A percentile compares a stretch with the other conserved stretches of the same genome.
These are phyloP conservation scores for Tupaia chinensis DNA, from an alignment of 2,113 vertebrate species.

Conservation along the genomic window DNA sequence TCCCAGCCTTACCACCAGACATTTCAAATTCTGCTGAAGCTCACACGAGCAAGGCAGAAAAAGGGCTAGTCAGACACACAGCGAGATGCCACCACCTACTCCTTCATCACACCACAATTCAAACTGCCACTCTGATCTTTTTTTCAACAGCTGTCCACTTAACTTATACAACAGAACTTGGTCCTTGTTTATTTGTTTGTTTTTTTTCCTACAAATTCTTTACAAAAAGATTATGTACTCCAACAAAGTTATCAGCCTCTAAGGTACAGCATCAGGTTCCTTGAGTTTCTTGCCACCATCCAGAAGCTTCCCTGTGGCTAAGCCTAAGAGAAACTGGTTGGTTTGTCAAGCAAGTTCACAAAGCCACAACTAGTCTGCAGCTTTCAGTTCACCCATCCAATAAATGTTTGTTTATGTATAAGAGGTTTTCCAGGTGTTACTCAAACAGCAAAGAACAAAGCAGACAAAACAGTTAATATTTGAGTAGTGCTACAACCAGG, in stretches of 20 bases:
- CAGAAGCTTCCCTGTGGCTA: neutral
- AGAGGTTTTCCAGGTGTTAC: neutral
- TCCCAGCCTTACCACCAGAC: no score
- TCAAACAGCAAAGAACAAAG: neutral
- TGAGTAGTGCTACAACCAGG: neutral
- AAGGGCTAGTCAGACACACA: no score
- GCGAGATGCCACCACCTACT: no score
- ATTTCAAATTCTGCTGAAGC: no score
- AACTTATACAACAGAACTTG: neutral
- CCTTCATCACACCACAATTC: no score
- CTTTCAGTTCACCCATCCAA: neutral
- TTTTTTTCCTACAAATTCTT: neutral
- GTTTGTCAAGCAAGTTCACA: neutral
- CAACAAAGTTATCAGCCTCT: neutral
- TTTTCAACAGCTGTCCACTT: neutral
- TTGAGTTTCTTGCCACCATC: neutral
- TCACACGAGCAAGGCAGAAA: no score
- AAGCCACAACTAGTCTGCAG: neutral
- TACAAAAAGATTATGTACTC: neutral
- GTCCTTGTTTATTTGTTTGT: neutral
- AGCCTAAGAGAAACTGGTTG: neutral
- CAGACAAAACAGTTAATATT: neutral
- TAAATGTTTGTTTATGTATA: neutral
- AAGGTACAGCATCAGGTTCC: neutral
- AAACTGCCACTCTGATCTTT: neutral